Conservation (phyloP, 2,113 vertebrate genomes). For the Pampusana beccarii region DNA sequence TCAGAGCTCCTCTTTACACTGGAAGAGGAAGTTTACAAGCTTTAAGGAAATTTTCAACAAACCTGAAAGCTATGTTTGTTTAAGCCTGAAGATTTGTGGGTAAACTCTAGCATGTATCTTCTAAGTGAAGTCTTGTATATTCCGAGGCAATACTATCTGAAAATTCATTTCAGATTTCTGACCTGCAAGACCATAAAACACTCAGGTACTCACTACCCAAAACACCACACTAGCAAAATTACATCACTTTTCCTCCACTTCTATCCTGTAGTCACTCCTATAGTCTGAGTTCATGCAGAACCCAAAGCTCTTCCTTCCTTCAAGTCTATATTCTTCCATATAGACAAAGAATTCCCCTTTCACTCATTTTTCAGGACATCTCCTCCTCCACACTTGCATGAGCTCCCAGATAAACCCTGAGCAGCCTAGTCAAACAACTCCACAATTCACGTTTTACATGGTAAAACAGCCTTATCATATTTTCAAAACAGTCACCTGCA, state of each 20-base stretch:
- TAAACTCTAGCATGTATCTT: not conserved
- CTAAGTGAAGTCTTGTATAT: not conserved
- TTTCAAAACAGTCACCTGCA: not conserved
- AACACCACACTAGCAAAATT: not conserved
- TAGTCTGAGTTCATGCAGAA: not conserved
- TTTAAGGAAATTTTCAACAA: not conserved
- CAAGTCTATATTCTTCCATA: not conserved
- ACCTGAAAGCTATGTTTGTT: not conserved
- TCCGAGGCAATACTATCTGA: not conserved
- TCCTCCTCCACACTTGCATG: not conserved
- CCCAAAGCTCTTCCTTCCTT: not conserved
- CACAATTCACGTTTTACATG: not conserved
- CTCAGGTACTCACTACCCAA: not conserved
- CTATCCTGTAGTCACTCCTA: not conserved
- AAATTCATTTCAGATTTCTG: not conserved
- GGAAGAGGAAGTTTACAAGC: not conserved
- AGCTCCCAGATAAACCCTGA: not conserved
- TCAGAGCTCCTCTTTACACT: not conserved
- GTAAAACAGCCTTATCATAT: not conserved
- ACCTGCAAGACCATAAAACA: not conserved
- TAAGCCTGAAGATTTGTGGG: not conserved
- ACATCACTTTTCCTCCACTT: not conserved
- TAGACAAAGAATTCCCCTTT: not conserved
- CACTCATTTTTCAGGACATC: not conserved
- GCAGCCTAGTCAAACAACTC: slow-evolving; percentile 17